These are phyloP conservation scores for Lycaena phlaeas DNA, from an alignment of 2,888 invertebrate genomes.

Conservation along the genomic window DNA sequence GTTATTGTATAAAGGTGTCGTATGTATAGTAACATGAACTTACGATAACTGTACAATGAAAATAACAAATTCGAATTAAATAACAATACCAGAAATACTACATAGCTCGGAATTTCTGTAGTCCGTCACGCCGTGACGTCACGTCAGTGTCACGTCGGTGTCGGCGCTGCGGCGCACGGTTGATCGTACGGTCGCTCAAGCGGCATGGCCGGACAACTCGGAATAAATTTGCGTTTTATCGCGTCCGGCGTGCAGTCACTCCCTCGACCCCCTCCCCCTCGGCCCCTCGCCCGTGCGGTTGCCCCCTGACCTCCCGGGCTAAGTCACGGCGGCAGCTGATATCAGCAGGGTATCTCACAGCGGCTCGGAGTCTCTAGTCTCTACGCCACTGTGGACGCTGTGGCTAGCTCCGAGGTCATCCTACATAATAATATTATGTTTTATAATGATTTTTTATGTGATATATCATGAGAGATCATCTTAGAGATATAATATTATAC, in stretches of 20 bases:
- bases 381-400: background rate
- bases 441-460: too few species aligned
- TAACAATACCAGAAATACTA: too few species aligned
- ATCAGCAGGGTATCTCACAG: conserved; percentile 4
- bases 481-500: too few species aligned
- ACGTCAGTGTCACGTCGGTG: background rate
- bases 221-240: conserved; percentile 22
- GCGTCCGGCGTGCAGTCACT: conserved; percentile 16
- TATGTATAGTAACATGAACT: too few species aligned
- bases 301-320: background rate
- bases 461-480: too few species aligned
- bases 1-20: too few species aligned
- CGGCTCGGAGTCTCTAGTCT: too few species aligned
- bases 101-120: background rate
- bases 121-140: background rate
- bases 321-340: conserved; percentile 14
- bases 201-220: conserved; percentile 12
- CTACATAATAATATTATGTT: background rate
- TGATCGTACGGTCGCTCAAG: conserved; percentile 8
- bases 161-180: background rate
- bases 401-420: background rate
- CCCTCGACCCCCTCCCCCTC: conserved; percentile 1
- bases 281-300: background rate
- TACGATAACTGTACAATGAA: too few species aligned
- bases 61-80: too few species aligned